Conservation (phyloP, 2,888 invertebrate genomes). For the Odontocerum albicorne region DNA sequence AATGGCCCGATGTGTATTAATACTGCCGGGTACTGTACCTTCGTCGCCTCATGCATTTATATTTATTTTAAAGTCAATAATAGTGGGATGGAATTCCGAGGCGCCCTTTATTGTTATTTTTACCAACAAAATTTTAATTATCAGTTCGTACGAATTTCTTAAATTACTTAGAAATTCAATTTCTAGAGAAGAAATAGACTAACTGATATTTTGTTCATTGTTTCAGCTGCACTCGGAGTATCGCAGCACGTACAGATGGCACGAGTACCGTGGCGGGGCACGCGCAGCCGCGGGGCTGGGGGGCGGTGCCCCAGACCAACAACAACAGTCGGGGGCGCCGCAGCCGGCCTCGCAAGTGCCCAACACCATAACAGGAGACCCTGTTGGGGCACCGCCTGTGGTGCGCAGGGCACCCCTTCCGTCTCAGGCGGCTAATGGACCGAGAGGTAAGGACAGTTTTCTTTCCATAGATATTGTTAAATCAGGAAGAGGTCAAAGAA, state of each 20-base stretch:
- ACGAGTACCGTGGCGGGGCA: conserved; percentile 79
- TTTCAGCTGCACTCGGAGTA: conserved; percentile 90
- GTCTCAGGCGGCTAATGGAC: conserved; percentile 26
- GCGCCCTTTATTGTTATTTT: too few relatives aligned
- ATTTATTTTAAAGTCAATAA: too few relatives aligned
- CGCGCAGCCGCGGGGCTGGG: conserved; percentile 52
- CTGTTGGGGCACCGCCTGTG: conserved; percentile 23
- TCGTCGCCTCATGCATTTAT: too few relatives aligned
- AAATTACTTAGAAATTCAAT: too few relatives aligned
- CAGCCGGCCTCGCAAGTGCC: conserved; percentile 31
- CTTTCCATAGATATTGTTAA: too few relatives aligned
- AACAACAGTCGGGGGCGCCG: conserved; percentile 58
- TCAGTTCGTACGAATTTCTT: too few relatives aligned
- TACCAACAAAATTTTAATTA: too few relatives aligned
- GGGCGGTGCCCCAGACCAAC: conserved; percentile 41
- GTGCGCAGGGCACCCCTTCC: conserved; percentile 34
- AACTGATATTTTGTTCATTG: conserved; percentile 14
- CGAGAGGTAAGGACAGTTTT: conserved; percentile 27
- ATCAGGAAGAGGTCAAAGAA: too few relatives aligned
- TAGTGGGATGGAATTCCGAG: too few relatives aligned
- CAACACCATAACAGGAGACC: conserved; percentile 44
- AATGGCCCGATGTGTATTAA: too few relatives aligned
- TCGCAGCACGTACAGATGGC: conserved; percentile 94
- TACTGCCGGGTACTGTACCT: too few relatives aligned
- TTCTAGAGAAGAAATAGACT: background rate